Percentiles rank a stretch among this genome's conserved stretches.
These are phyloP conservation scores for Elachura formosa DNA, from an alignment of 2,113 vertebrate genomes.

Conservation along the genomic window DNA sequence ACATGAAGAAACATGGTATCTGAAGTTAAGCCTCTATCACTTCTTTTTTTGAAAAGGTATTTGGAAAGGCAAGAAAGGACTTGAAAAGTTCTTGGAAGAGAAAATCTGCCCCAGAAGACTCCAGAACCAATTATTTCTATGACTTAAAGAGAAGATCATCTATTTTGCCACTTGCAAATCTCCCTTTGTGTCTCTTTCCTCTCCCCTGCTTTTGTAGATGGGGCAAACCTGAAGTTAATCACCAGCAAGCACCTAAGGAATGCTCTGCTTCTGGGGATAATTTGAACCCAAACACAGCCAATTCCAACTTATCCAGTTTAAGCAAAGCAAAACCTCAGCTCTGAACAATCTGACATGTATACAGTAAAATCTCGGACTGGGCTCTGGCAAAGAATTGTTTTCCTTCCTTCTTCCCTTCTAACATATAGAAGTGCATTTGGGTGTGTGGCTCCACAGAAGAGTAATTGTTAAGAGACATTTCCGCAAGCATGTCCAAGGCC, in stretches of 20 bases:
- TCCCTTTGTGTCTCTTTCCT: not conserved
- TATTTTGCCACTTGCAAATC: not conserved
- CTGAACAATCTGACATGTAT: not conserved
- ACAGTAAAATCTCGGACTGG: not conserved
- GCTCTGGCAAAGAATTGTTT: not conserved
- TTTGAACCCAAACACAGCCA: not conserved
- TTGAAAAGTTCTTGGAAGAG: too few relatives aligned
- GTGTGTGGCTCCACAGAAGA: not conserved
- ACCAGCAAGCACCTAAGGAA: not conserved
- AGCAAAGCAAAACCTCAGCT: not conserved
- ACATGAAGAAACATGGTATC: not conserved
- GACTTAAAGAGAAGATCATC: rapidly evolving
- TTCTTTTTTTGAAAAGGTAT: not conserved
- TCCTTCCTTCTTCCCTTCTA: not conserved
- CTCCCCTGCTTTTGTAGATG: not conserved
- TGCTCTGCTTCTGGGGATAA: not conserved
- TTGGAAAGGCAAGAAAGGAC: not conserved
- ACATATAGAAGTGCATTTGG: not conserved
- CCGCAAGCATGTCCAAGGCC: not conserved
- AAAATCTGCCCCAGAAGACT: not conserved
- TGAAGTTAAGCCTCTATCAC: not conserved
- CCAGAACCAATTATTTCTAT: not conserved
- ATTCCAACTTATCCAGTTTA: not conserved
- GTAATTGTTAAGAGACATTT: not conserved
- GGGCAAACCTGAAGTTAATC: not conserved